Conservation (phyloP, 2,113 vertebrate species). For the Onychostoma macrolepis region DNA sequence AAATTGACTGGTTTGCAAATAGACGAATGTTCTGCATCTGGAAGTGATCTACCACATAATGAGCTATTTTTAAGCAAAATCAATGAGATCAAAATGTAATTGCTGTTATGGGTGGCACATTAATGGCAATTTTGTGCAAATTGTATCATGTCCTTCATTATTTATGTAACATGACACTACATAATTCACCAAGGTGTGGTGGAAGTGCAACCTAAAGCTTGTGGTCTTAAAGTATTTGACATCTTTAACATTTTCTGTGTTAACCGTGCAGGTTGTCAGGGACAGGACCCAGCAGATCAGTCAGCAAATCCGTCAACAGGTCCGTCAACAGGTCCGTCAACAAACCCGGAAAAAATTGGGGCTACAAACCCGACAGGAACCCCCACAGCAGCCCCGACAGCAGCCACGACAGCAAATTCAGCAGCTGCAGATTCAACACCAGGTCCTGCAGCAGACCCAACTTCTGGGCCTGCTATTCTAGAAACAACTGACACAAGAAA, state of each 20-base stretch:
- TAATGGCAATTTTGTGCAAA: background rate
- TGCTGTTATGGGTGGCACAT: background rate
- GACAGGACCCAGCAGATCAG: background rate
- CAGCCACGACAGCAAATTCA: fast-evolving
- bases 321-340: background rate
- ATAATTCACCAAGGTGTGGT: background rate
- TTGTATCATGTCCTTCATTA: background rate
- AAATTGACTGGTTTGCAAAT: background rate
- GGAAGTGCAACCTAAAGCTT: background rate
- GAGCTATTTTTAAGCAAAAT: background rate
- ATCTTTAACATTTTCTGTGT: background rate
- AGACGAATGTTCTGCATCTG: background rate
- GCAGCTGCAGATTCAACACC: fast-evolving
- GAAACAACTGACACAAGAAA: too few relatives aligned
- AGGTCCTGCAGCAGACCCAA: fast-evolving
- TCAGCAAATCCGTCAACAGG: fast-evolving
- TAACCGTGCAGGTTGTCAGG: background rate
- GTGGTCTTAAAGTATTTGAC: background rate
- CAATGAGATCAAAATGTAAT: background rate
- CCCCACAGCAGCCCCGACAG: too few relatives aligned
- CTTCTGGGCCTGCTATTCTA: background rate
- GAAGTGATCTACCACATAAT: background rate
- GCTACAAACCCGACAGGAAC: background rate
- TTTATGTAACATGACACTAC: background rate
- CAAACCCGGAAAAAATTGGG: fast-evolving